A percentile compares a stretch with the other conserved stretches of the same genome.
Conservation (phyloP, 2,797 vertebrate genomes). For the Intellagama lesueurii region DNA sequence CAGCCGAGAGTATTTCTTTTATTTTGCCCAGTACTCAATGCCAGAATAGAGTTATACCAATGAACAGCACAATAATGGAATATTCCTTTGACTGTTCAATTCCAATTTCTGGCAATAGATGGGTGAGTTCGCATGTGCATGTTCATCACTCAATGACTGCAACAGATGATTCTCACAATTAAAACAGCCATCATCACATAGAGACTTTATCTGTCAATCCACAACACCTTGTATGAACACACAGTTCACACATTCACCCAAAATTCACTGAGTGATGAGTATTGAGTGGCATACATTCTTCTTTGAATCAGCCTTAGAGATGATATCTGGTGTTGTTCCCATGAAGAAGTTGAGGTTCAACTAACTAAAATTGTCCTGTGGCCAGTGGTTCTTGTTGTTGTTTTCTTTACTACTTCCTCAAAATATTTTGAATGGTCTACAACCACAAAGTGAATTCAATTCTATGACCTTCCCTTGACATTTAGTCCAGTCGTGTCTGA, state of each 20-base stretch:
- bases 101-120: conserved; percentile 7
- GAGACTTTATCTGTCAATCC: neutral
- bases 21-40: neutral
- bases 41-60: neutral
- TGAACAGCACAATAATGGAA: neutral
- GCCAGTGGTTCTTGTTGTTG: neutral
- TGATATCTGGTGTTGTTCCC: neutral
- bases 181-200: neutral
- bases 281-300: neutral
- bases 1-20: neutral
- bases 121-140: neutral
- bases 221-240: neutral
- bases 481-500: too few relatives aligned
- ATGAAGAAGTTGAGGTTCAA: neutral
- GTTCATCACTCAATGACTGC: neutral
- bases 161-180: neutral
- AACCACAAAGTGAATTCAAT: neutral
- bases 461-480: neutral
- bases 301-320: neutral
- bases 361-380: neutral
- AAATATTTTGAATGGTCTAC: too few relatives aligned
- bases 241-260: neutral
- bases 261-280: neutral
- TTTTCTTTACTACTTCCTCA: too few relatives aligned
- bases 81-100: neutral